These are phyloP conservation scores for Struthidea cinerea DNA, from an alignment of 2,113 vertebrate genomes.

Conservation along the genomic window DNA sequence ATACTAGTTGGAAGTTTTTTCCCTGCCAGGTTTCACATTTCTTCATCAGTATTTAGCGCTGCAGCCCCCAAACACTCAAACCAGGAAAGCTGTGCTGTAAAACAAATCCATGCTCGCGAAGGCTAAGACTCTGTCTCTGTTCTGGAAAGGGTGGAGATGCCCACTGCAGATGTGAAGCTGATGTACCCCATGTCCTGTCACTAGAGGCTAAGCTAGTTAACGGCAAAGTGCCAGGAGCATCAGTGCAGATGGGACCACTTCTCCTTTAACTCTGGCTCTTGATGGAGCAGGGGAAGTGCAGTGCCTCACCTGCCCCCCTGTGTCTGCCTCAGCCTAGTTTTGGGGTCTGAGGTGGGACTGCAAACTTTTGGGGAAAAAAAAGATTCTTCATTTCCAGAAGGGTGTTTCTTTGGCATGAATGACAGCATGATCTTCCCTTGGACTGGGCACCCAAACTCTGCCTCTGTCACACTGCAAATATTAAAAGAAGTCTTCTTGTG, in stretches of 20 bases:
- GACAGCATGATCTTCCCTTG: background rate
- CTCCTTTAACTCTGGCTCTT: background rate
- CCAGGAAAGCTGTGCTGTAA: background rate
- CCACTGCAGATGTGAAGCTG: background rate
- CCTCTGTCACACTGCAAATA: background rate
- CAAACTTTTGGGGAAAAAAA: background rate
- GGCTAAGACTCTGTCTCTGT: background rate
- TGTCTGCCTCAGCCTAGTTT: background rate
- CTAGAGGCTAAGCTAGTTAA: background rate
- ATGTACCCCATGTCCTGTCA: background rate
- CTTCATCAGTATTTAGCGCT: background rate
- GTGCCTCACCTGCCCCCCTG: background rate
- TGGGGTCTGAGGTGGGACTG: background rate
- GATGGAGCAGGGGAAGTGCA: background rate
- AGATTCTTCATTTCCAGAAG: background rate
- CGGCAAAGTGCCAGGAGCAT: fast-evolving
- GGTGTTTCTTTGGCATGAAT: background rate
- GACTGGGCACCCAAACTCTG: background rate
- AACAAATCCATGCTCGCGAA: background rate
- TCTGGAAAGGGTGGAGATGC: background rate
- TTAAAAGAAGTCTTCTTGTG: background rate
- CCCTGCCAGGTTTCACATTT: background rate
- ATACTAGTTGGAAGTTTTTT: background rate
- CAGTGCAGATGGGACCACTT: background rate
- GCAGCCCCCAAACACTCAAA: background rate